A percentile compares a stretch with the other conserved stretches of the same genome.
Evolutionary conservation across 1,140 invertebrate genomes (phyloP).

Genomic region (Sycobia sp.): DNA sequence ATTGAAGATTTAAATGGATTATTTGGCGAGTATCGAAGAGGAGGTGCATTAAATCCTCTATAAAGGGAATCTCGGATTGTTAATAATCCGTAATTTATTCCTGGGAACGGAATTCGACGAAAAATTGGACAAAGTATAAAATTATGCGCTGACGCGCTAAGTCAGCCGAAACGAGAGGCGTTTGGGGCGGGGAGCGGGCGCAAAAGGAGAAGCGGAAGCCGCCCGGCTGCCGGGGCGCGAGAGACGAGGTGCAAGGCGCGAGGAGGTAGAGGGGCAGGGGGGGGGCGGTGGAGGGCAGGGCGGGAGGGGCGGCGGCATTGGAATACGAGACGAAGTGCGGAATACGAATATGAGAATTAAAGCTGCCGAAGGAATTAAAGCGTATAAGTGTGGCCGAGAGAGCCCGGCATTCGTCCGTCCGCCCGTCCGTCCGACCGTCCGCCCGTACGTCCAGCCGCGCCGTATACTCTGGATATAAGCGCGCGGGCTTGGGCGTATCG

Average conservation of each 20-base stretch:
- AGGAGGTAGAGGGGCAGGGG: constrained; percentile 18
- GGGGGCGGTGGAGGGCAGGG: constrained; percentile 35
- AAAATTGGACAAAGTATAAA: constrained; percentile 7
- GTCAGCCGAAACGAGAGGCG: constrained; percentile 12
- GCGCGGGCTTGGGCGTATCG: constrained; percentile 42
- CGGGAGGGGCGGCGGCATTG: constrained; percentile 23
- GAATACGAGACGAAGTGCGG: constrained; percentile 38
- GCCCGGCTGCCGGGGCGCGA: constrained; percentile 13
- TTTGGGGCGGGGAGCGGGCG: not conserved
- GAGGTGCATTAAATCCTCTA: too few relatives aligned
- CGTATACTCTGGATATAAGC: too few relatives aligned
- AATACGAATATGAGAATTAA: constrained; percentile 63
- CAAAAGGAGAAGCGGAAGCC: too few relatives aligned
- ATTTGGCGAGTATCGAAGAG: too few relatives aligned
- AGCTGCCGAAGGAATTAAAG: constrained; percentile 63
- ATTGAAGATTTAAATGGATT: too few relatives aligned
- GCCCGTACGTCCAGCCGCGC: constrained; percentile 13
- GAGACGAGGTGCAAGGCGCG: constrained; percentile 33
- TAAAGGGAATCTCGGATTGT: too few relatives aligned
- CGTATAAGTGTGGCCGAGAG: constrained; percentile 50
- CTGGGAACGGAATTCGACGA: too few relatives aligned
- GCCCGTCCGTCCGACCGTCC: constrained; percentile 35
- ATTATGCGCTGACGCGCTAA: constrained; percentile 10
- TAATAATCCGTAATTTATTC: too few relatives aligned
- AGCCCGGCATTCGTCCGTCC: constrained; percentile 40